phyloP scores from a whole-genome alignment of 2,888 invertebrate genomes.

The Drosophila helvetica region DNA sequence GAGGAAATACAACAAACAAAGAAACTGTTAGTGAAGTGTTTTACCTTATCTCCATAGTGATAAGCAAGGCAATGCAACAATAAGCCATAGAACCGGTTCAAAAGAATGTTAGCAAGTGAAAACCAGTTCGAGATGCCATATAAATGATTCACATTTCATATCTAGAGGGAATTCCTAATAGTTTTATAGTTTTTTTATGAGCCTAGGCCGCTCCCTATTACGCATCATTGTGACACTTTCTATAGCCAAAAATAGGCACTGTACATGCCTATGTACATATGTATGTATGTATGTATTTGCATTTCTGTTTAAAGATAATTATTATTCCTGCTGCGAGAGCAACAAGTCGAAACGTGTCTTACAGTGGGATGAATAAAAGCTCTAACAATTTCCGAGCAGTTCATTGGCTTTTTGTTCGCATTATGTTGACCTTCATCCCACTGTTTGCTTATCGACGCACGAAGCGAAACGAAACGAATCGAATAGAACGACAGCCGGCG shows the following conservation, averaged over 20 bases:
- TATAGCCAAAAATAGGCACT: neutral
- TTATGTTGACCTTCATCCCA: neutral
- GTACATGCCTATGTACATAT: neutral
- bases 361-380: conserved; percentile 4
- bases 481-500: neutral
- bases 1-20: too few species aligned
- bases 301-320: conserved; percentile 1
- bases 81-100: conserved; percentile 5
- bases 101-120: conserved; percentile 7
- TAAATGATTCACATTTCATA: neutral
- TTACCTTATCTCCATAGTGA: neutral
- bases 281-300: neutral
- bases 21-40: neutral
- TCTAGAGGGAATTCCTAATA: neutral
- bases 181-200: neutral
- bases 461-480: too few species aligned
- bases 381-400: neutral
- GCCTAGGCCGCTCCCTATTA: neutral
- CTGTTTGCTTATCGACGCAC: neutral
- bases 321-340: conserved; percentile 8
- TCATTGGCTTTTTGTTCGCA: neutral
- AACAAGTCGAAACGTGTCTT: conserved; percentile 15
- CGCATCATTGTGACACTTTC: neutral
- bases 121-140: neutral
- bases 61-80: neutral